These are phyloP conservation scores for Netelia virgata DNA, from an alignment of 2,888 invertebrate genomes.

Conservation along the genomic window DNA sequence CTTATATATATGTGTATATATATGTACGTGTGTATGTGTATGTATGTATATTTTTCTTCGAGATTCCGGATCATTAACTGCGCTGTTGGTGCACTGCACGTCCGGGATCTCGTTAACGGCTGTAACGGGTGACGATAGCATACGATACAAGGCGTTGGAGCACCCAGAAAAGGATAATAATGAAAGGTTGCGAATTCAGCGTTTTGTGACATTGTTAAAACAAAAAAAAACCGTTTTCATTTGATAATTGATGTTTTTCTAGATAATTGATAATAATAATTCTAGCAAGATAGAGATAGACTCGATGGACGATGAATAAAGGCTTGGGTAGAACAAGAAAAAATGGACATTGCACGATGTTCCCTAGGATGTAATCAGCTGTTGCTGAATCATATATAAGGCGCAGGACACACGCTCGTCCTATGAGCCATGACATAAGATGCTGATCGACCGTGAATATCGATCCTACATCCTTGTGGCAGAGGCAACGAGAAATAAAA, in stretches of 20 bases:
- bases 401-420: neutral
- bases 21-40: neutral
- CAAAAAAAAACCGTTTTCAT: too few relatives aligned
- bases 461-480: slow-evolving; percentile 29
- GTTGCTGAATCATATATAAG: slow-evolving; percentile 4
- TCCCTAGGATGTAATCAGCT: slow-evolving; percentile 8
- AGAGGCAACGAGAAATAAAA: slow-evolving; percentile 54
- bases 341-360: neutral
- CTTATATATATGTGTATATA: slow-evolving; percentile 50
- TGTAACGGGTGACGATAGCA: slow-evolving; percentile 74
- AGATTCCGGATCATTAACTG: slow-evolving; percentile 76
- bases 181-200: too few relatives aligned
- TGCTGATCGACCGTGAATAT: slow-evolving; percentile 27
- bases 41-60: slow-evolving; percentile 70
- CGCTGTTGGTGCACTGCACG: slow-evolving; percentile 47
- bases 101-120: slow-evolving; percentile 67
- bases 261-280: too few relatives aligned
- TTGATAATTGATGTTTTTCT: too few relatives aligned
- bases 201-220: too few relatives aligned
- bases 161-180: too few relatives aligned
- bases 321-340: neutral
- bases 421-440: neutral
- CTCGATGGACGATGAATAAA: neutral
- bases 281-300: neutral
- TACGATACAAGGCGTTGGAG: neutral